phyloP scores from a whole-genome alignment of 2,797 vertebrate genomes.

The Trematomus bernacchii region DNA sequence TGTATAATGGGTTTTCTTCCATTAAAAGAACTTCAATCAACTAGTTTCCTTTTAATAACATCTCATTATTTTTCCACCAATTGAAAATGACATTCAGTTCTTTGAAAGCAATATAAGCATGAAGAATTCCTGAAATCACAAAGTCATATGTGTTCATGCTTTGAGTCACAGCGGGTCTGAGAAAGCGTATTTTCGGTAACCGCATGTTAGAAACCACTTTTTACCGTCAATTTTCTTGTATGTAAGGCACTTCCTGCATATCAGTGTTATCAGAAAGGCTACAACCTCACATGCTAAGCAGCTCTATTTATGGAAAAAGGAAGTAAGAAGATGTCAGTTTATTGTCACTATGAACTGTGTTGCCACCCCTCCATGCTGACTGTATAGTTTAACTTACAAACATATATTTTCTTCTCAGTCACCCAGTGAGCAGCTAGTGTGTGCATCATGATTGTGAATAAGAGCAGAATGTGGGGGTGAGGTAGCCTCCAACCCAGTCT shows the following conservation, averaged over 20 bases:
- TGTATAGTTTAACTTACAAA: neutral
- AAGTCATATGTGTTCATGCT: neutral
- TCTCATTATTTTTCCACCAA: neutral
- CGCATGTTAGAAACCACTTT: neutral
- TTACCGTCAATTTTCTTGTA: neutral
- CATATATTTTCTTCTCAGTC: constrained; percentile 32
- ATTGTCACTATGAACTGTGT: constrained; percentile 21
- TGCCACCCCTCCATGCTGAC: constrained; percentile 36
- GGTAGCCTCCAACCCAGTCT: neutral
- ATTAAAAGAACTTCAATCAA: neutral
- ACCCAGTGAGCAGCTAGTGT: neutral
- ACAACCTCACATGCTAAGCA: neutral
- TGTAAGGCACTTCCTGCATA: neutral
- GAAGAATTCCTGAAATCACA: neutral
- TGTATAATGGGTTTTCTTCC: neutral
- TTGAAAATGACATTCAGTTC: constrained; percentile 17
- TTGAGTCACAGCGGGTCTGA: constrained; percentile 20
- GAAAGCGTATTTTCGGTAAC: neutral
- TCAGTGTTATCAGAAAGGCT: neutral
- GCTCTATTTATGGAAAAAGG: constrained; percentile 59
- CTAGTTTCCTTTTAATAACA: too few species aligned
- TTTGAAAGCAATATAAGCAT: constrained; percentile 48
- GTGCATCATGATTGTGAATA: neutral
- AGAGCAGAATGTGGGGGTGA: constrained; percentile 12
- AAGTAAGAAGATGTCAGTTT: constrained; percentile 28